Base-by-base conservation (phyloP, 2,113 vertebrate species). In the Archilochus colubris region DNA sequence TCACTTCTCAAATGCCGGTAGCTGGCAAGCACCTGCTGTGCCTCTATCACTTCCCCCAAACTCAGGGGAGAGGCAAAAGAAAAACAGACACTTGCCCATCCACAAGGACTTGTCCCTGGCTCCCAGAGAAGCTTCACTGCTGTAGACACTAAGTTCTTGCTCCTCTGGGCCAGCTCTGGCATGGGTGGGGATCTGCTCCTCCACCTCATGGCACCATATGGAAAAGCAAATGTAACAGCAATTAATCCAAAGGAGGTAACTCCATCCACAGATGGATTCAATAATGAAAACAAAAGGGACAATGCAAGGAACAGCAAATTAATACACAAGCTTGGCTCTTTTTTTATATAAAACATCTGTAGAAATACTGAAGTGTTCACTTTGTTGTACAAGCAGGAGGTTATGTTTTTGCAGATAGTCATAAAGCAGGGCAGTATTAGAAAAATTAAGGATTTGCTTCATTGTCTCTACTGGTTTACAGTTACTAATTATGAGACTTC, bases 321-420 rank as follows among this genome's bases (percentile, higher is more conserved):
- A 91, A 93, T 93, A 87, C 72, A 63, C 22, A n/a, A 90, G 68
- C 82, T 81, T 46, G 62, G 62, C 92, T 95, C 79, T 94, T 95
- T 95, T 97, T 97, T 88, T 85, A 87, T 83, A 91, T 70, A 95
- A 96, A 94, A 95, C 95, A 97, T 94, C 95, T 97, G 96, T 96
- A 94, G 95, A 97, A 96, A 97, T 73, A 85, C 91, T 95, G 36
- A 93, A 96, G 92, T 89, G 85, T 96, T 94, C 94, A 91, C 94
- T 97, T 83, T 95, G 91, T 86, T 88, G 87, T 86, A 72, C 57
- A 95, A 95, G 94, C 92, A 95, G 68, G 77, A 68, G 12, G 78
- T 92, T 91, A 83, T 89, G 95, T 94, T 96, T 95, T 59, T 97
- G 90, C 82, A 94, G 89, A 94, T 31, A 94, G 68, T 82, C 76